Base-by-base conservation (phyloP, 2,797 vertebrate species). In the Aeoliscus strigatus region DNA sequence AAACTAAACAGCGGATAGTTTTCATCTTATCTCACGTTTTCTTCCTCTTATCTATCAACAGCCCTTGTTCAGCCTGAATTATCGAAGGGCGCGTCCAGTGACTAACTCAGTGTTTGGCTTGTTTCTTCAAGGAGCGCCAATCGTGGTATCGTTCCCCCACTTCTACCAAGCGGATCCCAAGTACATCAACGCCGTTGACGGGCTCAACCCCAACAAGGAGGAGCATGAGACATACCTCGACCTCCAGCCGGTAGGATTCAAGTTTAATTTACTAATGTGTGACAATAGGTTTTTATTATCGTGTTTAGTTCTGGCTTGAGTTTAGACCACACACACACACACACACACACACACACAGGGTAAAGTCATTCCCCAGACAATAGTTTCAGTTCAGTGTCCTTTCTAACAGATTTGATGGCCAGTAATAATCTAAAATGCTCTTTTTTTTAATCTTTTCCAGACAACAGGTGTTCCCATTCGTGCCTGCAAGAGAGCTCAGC, bases 151-250 rank as follows among this genome's bases (percentile, higher is more conserved):
- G 4, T 91, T 90, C 73, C 90, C 90, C 23, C 90, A 91, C 73
- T 91, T 91, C 66, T 91, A 91, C 62, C 89, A 91, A 66, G 90
- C 90, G 0, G 89, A 91, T 43, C 61, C 65, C 0, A 64, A 24
- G 46, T 91, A 90, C 70, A 87, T 91, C 37, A 82, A 87, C 2
- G 89, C 86, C 8, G 57, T 91, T 0, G 86, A 88, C 0, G 90
- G 90, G 7, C 77, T 91, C 43, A 83, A n/a, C 39, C 90, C 90
- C 34, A 89, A 90, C 69, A 85, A 91, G 68, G 86, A 89, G 5
- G 87, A 90, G 2, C 90, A 91, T 1, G 89, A 91, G 74, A 91
- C 90, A 0, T 91, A 89, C 69, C 82, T 91, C 2, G 90, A 91
- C 60, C 60, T 91, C 28, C 87, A 91, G 27, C 89, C 90, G 57